These are phyloP conservation scores for Anableps anableps DNA, from an alignment of 2,797 vertebrate species.

Conservation along the genomic window DNA sequence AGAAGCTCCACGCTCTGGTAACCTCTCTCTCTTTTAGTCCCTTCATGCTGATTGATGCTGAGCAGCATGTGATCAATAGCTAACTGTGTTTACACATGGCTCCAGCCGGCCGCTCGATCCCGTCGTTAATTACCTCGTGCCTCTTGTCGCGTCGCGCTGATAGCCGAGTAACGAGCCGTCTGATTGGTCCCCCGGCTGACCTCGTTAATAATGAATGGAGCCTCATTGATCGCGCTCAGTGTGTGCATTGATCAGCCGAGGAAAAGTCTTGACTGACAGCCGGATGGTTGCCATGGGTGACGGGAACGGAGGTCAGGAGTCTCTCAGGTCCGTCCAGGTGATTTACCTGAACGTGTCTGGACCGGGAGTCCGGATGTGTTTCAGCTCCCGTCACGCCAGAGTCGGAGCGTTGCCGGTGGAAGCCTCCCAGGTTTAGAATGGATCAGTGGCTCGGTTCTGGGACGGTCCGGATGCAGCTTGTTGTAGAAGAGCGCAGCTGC, in stretches of 20 bases:
- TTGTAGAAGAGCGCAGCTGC: too few relatives aligned
- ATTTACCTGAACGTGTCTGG: too few relatives aligned
- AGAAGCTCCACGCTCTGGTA: slow-evolving; percentile 96
- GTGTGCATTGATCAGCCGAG: slow-evolving; percentile 35
- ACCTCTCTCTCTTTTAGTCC: slow-evolving; percentile 33
- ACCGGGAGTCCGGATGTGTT: too few relatives aligned
- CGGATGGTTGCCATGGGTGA: slow-evolving; percentile 13
- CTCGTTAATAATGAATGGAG: not conserved
- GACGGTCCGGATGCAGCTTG: too few relatives aligned
- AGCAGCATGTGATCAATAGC: not conserved
- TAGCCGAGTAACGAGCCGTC: not conserved
- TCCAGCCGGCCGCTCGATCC: not conserved
- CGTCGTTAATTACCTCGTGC: not conserved
- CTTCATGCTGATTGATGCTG: not conserved
- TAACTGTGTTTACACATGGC: not conserved
- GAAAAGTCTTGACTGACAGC: slow-evolving; percentile 29
- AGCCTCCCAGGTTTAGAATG: too few relatives aligned
- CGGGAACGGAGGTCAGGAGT: slow-evolving; percentile 24
- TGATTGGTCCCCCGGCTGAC: slow-evolving; percentile 8
- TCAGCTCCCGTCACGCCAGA: too few relatives aligned
- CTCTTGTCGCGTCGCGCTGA: not conserved
- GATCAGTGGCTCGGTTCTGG: too few relatives aligned
- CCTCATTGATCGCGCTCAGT: slow-evolving; percentile 20
- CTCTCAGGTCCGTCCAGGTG: too few relatives aligned
- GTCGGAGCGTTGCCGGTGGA: too few relatives aligned